A percentile compares a stretch with the other conserved stretches of the same genome.
These are phyloP conservation scores for Sebastes cheni DNA, from an alignment of 2,797 vertebrate genomes.

Conservation along the genomic window DNA sequence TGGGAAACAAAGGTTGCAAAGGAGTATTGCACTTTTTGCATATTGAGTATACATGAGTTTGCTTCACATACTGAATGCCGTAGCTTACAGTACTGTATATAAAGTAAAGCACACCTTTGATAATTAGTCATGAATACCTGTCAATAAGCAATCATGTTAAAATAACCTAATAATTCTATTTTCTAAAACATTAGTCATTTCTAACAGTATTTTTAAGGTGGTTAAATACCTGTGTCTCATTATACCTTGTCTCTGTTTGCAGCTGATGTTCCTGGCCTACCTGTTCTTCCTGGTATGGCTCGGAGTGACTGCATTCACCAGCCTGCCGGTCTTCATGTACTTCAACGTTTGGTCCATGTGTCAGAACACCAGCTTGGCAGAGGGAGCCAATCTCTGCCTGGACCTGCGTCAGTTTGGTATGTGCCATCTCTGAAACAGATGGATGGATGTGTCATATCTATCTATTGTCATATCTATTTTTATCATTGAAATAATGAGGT, in stretches of 20 bases:
- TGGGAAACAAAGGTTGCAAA: no score
- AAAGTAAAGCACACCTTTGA: neutral
- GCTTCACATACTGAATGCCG: neutral
- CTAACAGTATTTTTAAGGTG: neutral
- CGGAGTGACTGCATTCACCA: conserved; percentile 95
- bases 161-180: neutral
- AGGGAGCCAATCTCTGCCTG: conserved; percentile 90
- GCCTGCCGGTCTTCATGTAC: conserved; percentile 97
- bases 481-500: neutral
- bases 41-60: no score
- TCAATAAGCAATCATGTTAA: neutral
- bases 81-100: neutral
- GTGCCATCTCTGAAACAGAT: neutral
- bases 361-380: conserved; percentile 89
- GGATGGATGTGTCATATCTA: neutral
- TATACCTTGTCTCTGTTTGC: conserved; percentile 23
- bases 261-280: conserved; percentile 99
- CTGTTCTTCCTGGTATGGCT: conserved; percentile 98
- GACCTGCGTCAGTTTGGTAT: conserved; percentile 96
- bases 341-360: conserved; percentile 98
- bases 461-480: neutral
- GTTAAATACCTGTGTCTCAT: neutral
- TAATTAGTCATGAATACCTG: neutral
- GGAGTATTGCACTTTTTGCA: no score
- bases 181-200: neutral